phyloP scores from a whole-genome alignment of 2,113 vertebrate genomes.

The Edolisoma coerulescens region DNA sequence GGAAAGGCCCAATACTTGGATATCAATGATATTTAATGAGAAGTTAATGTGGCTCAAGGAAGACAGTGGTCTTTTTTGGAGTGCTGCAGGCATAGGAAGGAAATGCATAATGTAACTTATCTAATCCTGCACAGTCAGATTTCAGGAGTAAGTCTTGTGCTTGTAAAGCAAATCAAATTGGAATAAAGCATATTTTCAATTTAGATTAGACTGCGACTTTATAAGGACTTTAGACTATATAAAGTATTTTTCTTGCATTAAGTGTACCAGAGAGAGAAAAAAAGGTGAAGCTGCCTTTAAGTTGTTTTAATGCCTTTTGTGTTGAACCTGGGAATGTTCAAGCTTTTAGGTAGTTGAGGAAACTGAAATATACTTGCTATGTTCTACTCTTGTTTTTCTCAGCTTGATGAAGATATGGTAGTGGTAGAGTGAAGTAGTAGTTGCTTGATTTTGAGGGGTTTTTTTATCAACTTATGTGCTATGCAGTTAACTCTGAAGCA shows the following conservation, averaged over 20 bases:
- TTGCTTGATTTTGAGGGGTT: neutral
- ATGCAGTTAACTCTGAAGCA: neutral
- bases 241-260: neutral
- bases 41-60: neutral
- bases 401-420: neutral
- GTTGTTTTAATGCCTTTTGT: neutral
- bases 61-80: neutral
- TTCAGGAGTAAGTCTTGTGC: neutral
- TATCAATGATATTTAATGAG: neutral
- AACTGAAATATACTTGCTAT: neutral
- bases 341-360: neutral
- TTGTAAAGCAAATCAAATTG: neutral
- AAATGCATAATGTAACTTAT: accelerated
- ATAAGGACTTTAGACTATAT: neutral
- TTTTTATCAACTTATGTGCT: neutral
- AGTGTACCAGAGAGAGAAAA: neutral
- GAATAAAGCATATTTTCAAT: neutral
- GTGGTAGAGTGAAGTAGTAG: neutral
- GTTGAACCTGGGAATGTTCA: neutral
- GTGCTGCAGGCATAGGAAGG: neutral
- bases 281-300: neutral
- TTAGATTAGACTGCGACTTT: neutral
- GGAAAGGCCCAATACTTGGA: neutral
- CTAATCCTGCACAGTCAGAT: neutral
- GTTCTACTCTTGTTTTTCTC: neutral